Evolutionary conservation across 2,888 invertebrate genomes (phyloP).

Genomic region (Orthosia cruda): DNA sequence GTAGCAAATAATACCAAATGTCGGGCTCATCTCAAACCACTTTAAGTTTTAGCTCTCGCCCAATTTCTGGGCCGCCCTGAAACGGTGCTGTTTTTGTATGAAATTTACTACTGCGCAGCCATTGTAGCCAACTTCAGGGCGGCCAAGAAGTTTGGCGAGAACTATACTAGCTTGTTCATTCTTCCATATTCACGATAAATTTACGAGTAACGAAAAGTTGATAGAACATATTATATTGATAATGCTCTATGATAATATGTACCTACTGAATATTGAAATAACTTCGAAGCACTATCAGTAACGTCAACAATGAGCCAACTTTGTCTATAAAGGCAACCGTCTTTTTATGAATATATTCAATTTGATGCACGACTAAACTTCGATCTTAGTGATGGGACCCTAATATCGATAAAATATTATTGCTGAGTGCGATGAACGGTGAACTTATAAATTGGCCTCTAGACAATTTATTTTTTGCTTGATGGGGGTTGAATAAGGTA

Average conservation of each 20-base stretch:
- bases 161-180: not conserved
- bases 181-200: constrained; percentile 25
- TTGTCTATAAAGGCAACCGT: constrained; percentile 70
- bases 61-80: too few relatives aligned
- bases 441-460: constrained; percentile 55
- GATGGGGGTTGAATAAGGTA: constrained; percentile 38
- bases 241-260: constrained; percentile 46
- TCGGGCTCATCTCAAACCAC: not conserved
- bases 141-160: too few relatives aligned
- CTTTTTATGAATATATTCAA: constrained; percentile 82
- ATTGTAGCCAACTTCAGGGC: too few relatives aligned
- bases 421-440: constrained; percentile 54
- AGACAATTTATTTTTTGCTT: constrained; percentile 55
- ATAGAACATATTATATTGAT: constrained; percentile 40
- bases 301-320: constrained; percentile 74
- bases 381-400: constrained; percentile 70
- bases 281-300: constrained; percentile 69
- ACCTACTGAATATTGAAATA: constrained; percentile 58
- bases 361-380: constrained; percentile 81
- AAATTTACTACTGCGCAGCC: too few relatives aligned
- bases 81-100: too few relatives aligned
- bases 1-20: not conserved
- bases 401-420: constrained; percentile 71
- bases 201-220: constrained; percentile 49
- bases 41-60: too few relatives aligned